These are phyloP conservation scores for Eubasilissa splendida DNA, from an alignment of 2,888 invertebrate genomes.

Conservation along the genomic window DNA sequence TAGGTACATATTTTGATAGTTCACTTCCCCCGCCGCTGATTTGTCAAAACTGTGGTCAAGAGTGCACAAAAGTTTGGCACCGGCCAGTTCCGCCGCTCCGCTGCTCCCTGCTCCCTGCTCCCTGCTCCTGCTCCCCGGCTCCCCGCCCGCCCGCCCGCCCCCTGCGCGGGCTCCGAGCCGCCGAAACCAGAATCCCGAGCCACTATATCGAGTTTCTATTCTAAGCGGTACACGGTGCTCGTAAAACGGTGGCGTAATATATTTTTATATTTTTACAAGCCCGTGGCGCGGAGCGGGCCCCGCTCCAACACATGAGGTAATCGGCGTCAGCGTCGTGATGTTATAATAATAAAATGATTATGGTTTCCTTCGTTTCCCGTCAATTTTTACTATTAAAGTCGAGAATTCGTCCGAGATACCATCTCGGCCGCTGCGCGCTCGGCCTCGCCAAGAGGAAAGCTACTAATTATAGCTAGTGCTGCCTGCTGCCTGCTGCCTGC, in stretches of 20 bases:
- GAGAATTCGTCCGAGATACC: conserved; percentile 44
- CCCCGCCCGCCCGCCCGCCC: no score
- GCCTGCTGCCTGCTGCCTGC: not conserved
- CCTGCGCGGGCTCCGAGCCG: not conserved
- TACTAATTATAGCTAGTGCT: conserved; percentile 39
- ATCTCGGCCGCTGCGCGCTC: conserved; percentile 36
- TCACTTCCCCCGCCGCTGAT: no score
- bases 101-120: no score
- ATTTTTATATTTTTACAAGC: conserved; percentile 52
- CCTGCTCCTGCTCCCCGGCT: no score
- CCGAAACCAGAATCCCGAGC: conserved; percentile 37
- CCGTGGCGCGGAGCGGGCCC: conserved; percentile 33
- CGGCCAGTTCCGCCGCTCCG: no score
- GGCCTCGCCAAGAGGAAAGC: conserved; percentile 30
- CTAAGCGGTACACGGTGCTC: conserved; percentile 26
- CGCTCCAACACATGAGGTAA: conserved; percentile 37
- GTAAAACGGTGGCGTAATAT: conserved; percentile 48
- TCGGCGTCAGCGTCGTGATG: conserved; percentile 42
- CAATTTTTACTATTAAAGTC: conserved; percentile 48
- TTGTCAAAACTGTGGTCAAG: no score
- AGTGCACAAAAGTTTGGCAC: no score
- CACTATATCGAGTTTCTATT: conserved; percentile 45
- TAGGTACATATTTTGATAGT: no score
- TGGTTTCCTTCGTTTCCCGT: conserved; percentile 50
- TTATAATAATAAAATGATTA: conserved; percentile 54